Evolutionary conservation across 1,140 invertebrate genomes (phyloP).

Genomic region (Bursaphelenchus mucronatus): DNA sequence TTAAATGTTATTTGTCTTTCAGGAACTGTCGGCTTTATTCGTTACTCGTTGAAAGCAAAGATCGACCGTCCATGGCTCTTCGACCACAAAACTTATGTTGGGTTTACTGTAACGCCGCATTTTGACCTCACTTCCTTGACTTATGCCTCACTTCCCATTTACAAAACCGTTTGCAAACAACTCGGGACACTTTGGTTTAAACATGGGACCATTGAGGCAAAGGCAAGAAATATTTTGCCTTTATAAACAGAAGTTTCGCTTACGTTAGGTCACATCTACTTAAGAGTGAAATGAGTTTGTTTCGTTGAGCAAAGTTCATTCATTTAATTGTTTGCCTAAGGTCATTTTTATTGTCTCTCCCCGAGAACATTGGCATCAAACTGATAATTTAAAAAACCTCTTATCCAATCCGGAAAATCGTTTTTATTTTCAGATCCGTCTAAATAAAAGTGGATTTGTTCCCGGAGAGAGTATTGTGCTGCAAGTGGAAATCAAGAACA

Average conservation of each 20-base stretch:
- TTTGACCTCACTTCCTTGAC: constrained; percentile 29
- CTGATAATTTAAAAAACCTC: neutral
- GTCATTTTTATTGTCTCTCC: neutral
- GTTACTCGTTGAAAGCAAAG: constrained; percentile 29
- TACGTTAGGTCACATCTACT: neutral
- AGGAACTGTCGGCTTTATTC: constrained; percentile 25
- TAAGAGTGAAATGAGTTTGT: neutral
- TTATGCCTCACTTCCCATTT: constrained; percentile 23
- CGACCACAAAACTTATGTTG: constrained; percentile 9
- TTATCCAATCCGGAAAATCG: neutral
- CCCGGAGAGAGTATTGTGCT: constrained; percentile 25
- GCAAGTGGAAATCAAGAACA: constrained; percentile 15
- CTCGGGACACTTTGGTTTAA: constrained; percentile 30
- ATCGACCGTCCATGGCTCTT: constrained; percentile 30
- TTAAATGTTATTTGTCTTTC: too few relatives aligned
- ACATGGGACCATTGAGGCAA: constrained; percentile 22
- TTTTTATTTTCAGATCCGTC: constrained; percentile 19
- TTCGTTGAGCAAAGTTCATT: neutral
- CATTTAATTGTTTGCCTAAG: neutral
- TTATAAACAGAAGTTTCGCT: neutral
- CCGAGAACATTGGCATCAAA: neutral
- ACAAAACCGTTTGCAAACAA: constrained; percentile 13
- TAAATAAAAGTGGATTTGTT: constrained; percentile 26
- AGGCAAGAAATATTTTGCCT: constrained; percentile 19
- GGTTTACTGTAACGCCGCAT: constrained; percentile 26